A percentile compares a stretch with the other conserved stretches of the same genome.
These are phyloP conservation scores for Antheraea assamensis DNA, from an alignment of 2,888 invertebrate species.

Conservation along the genomic window DNA sequence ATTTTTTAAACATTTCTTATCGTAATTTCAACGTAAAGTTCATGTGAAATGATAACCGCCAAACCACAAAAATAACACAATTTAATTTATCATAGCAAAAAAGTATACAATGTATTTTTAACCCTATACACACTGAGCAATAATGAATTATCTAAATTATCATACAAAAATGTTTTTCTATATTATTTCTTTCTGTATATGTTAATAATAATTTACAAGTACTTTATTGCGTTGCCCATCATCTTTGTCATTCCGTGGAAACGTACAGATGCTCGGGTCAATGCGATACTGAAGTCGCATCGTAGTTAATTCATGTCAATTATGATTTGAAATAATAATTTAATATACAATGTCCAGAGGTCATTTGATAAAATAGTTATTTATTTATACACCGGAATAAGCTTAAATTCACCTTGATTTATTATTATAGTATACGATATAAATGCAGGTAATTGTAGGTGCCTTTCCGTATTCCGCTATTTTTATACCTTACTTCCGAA, in stretches of 20 bases:
- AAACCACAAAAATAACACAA: neutral
- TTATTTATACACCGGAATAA: neutral
- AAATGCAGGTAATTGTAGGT: neutral
- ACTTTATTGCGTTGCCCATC: neutral
- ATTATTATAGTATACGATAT: neutral
- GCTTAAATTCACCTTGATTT: neutral
- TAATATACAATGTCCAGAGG: too few species aligned
- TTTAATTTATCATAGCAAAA: neutral
- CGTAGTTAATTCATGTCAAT: neutral
- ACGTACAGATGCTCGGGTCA: constrained; percentile 24
- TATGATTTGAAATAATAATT: too few species aligned
- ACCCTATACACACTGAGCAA: neutral
- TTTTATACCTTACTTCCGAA: neutral
- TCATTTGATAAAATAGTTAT: neutral
- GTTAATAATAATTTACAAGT: neutral
- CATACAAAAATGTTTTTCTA: neutral
- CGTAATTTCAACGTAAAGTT: neutral
- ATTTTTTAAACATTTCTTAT: neutral
- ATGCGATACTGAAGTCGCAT: constrained; percentile 13
- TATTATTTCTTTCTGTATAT: neutral
- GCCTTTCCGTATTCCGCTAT: neutral
- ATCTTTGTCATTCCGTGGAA: constrained; percentile 23
- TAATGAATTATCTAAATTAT: neutral
- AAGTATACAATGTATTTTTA: neutral
- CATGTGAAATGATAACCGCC: neutral